These are phyloP conservation scores for Cloeon dipterum DNA, from an alignment of 2,888 invertebrate species.

Conservation along the genomic window DNA sequence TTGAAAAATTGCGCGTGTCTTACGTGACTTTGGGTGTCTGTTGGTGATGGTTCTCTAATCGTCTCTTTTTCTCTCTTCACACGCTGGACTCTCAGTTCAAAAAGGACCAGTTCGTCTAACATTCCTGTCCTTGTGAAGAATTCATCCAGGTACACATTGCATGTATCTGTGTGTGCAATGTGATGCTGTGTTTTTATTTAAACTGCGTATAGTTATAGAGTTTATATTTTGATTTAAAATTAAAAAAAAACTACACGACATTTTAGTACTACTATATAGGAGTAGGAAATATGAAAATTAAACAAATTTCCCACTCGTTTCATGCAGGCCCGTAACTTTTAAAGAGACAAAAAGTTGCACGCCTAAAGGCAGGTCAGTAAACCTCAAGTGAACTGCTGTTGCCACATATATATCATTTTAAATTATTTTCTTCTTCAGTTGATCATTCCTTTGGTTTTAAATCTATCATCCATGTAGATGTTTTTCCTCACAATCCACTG, in stretches of 20 bases:
- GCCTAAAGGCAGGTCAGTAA: background rate
- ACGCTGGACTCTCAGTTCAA: slow-evolving; percentile 20
- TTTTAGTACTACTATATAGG: too few species aligned
- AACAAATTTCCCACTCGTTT: background rate
- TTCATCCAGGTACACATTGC: slow-evolving; percentile 15
- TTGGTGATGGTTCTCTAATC: slow-evolving; percentile 7
- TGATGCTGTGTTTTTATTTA: background rate
- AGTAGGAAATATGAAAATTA: background rate
- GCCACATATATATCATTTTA: slow-evolving; percentile 4
- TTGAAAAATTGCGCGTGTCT: background rate
- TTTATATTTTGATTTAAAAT: too few species aligned
- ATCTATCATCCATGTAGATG: too few species aligned
- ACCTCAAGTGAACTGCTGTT: too few species aligned
- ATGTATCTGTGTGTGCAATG: background rate
- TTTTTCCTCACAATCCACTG: too few species aligned
- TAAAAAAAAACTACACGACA: too few species aligned
- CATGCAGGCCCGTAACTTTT: background rate
- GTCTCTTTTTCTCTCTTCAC: slow-evolving; percentile 6
- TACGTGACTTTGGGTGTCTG: slow-evolving; percentile 7
- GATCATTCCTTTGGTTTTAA: too few species aligned
- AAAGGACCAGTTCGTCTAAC: slow-evolving; percentile 19
- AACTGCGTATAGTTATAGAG: background rate
- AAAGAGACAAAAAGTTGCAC: background rate
- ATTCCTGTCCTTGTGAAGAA: slow-evolving; percentile 16
- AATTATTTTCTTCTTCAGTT: slow-evolving; percentile 1